Conservation (phyloP, 2,797 vertebrate species). For the Nannoperca obscura region DNA sequence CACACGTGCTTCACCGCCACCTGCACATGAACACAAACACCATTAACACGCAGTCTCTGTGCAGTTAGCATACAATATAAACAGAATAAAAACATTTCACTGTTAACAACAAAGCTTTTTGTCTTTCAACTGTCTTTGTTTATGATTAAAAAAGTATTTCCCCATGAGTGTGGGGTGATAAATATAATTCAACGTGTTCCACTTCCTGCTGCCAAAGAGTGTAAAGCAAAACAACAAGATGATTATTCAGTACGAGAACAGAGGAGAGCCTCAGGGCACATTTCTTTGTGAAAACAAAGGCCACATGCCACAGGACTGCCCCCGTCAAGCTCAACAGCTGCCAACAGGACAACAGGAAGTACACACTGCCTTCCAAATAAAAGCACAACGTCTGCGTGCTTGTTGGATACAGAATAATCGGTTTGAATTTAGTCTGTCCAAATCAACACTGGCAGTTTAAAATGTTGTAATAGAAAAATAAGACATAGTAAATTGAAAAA, state of each 20-base stretch:
- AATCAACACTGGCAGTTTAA: neutral
- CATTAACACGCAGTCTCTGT: neutral
- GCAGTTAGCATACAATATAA: neutral
- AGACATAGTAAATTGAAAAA: neutral
- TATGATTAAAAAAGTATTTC: neutral
- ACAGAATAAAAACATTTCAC: no score
- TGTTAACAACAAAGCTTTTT: neutral
- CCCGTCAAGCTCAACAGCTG: conserved; percentile 7
- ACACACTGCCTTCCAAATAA: conserved; percentile 27
- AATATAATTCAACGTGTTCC: neutral
- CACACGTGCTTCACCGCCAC: conserved; percentile 93
- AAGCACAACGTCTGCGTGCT: neutral
- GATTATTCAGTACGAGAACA: neutral
- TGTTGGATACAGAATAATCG: neutral
- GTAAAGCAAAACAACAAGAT: neutral
- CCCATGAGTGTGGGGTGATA: neutral
- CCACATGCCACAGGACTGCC: conserved; percentile 22
- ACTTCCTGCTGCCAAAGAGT: neutral
- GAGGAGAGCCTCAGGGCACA: neutral
- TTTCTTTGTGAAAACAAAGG: conserved; percentile 60
- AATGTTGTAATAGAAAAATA: neutral
- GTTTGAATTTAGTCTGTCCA: neutral
- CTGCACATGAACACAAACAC: conserved; percentile 68
- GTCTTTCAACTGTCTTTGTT: neutral
- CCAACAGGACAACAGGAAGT: conserved; percentile 13